Conservation (phyloP, 2,113 vertebrate genomes). For the Nycticorax nycticorax region DNA sequence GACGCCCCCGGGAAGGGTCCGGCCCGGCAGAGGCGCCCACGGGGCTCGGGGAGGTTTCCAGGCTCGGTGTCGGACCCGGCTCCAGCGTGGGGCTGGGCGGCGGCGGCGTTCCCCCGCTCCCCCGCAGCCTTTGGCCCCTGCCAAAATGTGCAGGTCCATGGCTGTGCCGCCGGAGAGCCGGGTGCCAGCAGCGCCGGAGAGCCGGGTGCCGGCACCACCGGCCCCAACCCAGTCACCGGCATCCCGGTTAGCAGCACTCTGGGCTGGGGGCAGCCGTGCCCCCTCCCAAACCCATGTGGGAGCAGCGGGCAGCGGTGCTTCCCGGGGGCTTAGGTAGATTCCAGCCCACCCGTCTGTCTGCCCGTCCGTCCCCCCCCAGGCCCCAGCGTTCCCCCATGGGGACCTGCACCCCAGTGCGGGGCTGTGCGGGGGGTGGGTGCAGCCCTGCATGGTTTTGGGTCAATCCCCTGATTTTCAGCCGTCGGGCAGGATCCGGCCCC, state of each 20-base stretch:
- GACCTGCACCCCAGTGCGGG: too few relatives aligned
- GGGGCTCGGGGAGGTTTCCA: background rate
- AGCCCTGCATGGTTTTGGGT: background rate
- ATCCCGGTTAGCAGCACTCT: rapidly evolving
- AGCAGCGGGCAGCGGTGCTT: background rate
- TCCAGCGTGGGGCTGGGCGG: background rate
- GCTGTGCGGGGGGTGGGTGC: background rate
- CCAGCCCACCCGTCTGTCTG: background rate
- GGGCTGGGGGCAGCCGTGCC: background rate
- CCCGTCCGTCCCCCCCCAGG: background rate
- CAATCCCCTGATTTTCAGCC: background rate
- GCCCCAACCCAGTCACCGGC: rapidly evolving
- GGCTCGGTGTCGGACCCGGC: background rate
- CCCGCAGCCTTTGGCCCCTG: background rate
- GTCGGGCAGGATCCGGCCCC: background rate
- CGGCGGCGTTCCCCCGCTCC: rapidly evolving
- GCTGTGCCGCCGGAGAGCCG: background rate
- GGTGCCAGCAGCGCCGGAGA: background rate
- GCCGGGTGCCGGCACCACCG: background rate
- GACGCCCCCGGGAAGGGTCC: background rate
- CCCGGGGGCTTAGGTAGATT: rapidly evolving
- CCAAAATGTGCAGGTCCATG: rapidly evolving
- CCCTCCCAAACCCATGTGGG: rapidly evolving
- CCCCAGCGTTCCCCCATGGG: too few relatives aligned
- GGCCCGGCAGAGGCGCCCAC: background rate